These are phyloP conservation scores for Pollenia griseotomentosa DNA, from an alignment of 2,888 invertebrate species.

Conservation along the genomic window DNA sequence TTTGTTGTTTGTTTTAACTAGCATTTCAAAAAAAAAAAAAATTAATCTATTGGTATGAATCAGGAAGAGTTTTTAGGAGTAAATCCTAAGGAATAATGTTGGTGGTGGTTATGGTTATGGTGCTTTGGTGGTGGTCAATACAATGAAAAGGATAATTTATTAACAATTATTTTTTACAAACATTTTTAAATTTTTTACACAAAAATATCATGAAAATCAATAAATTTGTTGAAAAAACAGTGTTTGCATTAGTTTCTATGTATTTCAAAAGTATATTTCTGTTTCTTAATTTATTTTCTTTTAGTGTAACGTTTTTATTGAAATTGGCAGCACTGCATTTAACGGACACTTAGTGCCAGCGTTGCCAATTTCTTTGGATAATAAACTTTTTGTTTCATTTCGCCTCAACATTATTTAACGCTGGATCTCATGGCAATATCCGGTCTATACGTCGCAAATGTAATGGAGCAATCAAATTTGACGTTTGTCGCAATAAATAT, in stretches of 20 bases:
- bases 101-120: not conserved
- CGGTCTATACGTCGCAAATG: no score
- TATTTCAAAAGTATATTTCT: not conserved
- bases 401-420: no score
- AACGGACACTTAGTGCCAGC: no score
- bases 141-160: slow-evolving; percentile 45
- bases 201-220: not conserved
- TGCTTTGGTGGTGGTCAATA: slow-evolving; percentile 27
- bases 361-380: no score
- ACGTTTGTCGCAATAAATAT: no score
- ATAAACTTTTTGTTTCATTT: no score
- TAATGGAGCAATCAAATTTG: no score
- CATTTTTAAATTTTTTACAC: not conserved
- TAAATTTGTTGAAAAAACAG: not conserved
- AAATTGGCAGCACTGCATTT: not conserved
- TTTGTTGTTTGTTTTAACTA: slow-evolving; percentile 11
- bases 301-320: not conserved
- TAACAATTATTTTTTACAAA: slow-evolving; percentile 19
- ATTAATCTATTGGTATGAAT: not conserved
- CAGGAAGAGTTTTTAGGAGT: slow-evolving; percentile 28
- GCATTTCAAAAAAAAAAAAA: not conserved
- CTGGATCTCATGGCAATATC: no score
- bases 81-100: slow-evolving; percentile 17
- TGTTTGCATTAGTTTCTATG: not conserved
- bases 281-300: not conserved